Base-by-base conservation (phyloP, 2,797 vertebrate species). In the Siniperca undulata region DNA sequence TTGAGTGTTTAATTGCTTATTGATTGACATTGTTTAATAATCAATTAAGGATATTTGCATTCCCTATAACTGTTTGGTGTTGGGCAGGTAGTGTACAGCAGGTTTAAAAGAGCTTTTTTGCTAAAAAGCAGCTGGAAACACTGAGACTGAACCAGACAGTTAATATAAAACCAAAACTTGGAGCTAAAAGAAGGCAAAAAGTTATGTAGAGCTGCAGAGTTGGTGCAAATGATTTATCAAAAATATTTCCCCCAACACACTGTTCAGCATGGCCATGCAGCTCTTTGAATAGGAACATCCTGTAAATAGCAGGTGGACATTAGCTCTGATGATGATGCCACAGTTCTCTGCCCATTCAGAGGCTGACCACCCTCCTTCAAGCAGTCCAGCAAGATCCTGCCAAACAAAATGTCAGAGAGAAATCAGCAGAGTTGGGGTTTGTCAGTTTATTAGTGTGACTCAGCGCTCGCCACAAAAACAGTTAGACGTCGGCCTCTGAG, bases 321-420 rank as follows among this genome's bases (percentile, higher is more conserved):
- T 20, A 8, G 16, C 27, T 56, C 34, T 67, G 48, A 48, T 17
- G 40, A 46, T 7, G 67, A 10, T 20, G 59, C 27, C 38, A 3
- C 30, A 13, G 67, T 20, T 66, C 14, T 12, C 69, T 55, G 53
- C 8, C 22, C 30, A 0, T 55, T 42, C 27, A 24, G 48, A 52
- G 9, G 22, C 64, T 1, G 73, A 44, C 1, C 56, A 8, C 38
- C 17, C 17, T 53, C 68, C 22, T 65, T 11, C 1, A 2, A 20
- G 78, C 46, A 10, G 64, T 77, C 40, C 74, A 59, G 60, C 74
- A 59, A 61, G 67, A 22, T 77, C 83, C 74, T 65, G 67, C 65
- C 81, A 74, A 56, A 74, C 52, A 5, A 5, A 59, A 30, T n/a
- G 74, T 83, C 70, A 56, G 30, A 30, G 30, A 30, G 3, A 30